Percentiles rank a stretch among this genome's conserved stretches.
These are phyloP conservation scores for Ophion ellenae DNA, from an alignment of 2,888 invertebrate genomes.

Conservation along the genomic window DNA sequence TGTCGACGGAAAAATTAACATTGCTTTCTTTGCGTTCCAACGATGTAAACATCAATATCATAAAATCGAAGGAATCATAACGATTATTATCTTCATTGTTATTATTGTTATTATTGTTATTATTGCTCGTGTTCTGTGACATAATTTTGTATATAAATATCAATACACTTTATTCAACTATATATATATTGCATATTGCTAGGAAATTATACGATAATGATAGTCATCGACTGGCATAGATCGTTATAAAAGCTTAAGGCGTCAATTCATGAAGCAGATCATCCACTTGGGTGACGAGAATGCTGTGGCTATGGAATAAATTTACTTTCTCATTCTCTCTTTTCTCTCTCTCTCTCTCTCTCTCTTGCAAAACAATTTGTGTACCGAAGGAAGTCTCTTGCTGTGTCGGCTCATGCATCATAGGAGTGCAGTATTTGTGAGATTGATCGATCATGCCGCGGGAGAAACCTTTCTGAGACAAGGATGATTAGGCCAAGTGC, in stretches of 20 bases:
- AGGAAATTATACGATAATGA: not conserved
- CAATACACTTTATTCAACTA: not conserved
- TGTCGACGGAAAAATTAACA: no score
- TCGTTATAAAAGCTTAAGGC: conserved; percentile 1
- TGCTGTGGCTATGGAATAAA: conserved; percentile 53
- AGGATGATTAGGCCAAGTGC: conserved; percentile 60
- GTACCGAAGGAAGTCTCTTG: conserved; percentile 42
- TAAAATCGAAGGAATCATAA: no score
- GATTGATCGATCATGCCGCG: conserved; percentile 66
- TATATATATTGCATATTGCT: not conserved
- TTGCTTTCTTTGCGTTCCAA: no score
- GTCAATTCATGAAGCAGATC: conserved; percentile 44
- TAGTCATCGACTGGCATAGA: conserved; percentile 4
- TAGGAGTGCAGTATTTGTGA: conserved; percentile 52
- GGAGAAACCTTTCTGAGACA: conserved; percentile 65
- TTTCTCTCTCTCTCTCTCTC: conserved; percentile 25
- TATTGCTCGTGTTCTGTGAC: not conserved
- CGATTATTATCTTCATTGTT: not conserved
- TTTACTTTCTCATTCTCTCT: conserved; percentile 27
- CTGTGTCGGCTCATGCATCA: conserved; percentile 58
- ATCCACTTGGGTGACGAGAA: conserved; percentile 53
- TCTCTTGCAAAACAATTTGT: conserved; percentile 63
- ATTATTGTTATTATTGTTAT: no score
- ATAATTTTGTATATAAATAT: conserved; percentile 6
- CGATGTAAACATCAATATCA: no score